Evolutionary conservation across 2,113 vertebrate species (phyloP), one percentile per base, ranked within the genome.

Genomic region (Paraplagusia blochii): DNA sequence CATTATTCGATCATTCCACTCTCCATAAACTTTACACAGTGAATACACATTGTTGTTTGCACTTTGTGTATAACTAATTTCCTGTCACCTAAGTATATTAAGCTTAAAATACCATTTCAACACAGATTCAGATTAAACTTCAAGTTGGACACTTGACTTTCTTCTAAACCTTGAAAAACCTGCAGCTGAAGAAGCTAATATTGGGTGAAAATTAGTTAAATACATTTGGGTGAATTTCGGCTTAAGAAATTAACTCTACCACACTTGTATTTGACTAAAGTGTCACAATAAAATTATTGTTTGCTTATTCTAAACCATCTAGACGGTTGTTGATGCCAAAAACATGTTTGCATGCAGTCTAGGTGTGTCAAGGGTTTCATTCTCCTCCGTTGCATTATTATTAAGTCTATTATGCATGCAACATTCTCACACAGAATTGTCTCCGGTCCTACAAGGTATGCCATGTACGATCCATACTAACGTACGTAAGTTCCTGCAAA

Each of bases 361-460:
- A 67, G 67, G 64, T 55, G 73, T 65, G 66, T 64, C 60, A 7
- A 8, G 12, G 2, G 16, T 59, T 10, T 3, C 34, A 6, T 16
- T 13, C 14, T 2, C 0, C 36, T 4, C n/a, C 19, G 12, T 57
- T 33, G 63, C 22, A 62, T 33, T 1, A 62, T 60, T 46, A 72
- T 43, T 10, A 38, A 11, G 47, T 53, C 63, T 18, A 54, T 79
- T 54, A 62, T n/a, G n/a, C n/a, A n/a, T n/a, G n/a, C 44, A 52
- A 6, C 6, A 29, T 29, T 4, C 33, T 49, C 19, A 22, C 6
- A 8, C 4, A 11, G 10, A 40, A 40, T 1, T 40, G 38, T 40
- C 5, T 11, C 3, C 11, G 3, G 36, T 11, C 10, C 10, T 40
- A 11, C 38, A 29, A 4, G 22, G 22, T 29, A 29, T 29, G 22